Percentiles rank a stretch among this genome's conserved stretches.
Evolutionary conservation across 53 echinoderm and acorn worm genomes (phyloP).

Genomic region (Holothuria scabra): DNA sequence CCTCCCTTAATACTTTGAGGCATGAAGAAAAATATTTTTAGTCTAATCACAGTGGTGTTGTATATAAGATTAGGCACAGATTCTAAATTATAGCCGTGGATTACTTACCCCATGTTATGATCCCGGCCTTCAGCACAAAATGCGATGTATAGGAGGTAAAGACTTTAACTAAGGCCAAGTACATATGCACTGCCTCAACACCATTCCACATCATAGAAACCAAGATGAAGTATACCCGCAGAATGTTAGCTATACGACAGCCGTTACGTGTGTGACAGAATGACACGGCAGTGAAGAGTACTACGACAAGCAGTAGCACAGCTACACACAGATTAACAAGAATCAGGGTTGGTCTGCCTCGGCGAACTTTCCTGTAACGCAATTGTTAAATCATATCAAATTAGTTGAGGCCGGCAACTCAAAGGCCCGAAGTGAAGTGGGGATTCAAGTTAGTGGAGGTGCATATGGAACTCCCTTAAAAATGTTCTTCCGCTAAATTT

Average conservation of each 20-base stretch:
- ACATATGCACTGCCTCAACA: constrained; percentile 89
- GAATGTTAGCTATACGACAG: constrained; percentile 79
- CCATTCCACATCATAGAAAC: constrained; percentile 97
- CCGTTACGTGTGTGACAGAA: constrained; percentile 69
- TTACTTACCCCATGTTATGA: constrained; percentile 85
- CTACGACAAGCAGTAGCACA: constrained; percentile 66
- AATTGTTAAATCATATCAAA: no score
- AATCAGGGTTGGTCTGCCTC: constrained; percentile 88
- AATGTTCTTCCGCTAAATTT: no score
- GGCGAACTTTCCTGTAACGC: constrained; percentile 62
- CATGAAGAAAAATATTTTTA: no score
- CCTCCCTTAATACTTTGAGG: no score
- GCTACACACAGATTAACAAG: constrained; percentile 81
- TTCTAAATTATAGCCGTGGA: no score
- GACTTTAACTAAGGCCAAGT: constrained; percentile 75
- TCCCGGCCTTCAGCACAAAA: constrained; percentile 79
- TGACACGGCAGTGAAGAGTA: constrained; percentile 67
- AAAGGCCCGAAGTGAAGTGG: no score
- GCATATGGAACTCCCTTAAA: no score
- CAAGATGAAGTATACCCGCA: constrained; percentile 81
- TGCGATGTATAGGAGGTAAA: constrained; percentile 74
- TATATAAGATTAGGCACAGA: no score
- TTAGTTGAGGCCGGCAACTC: not conserved
- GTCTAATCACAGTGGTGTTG: no score
- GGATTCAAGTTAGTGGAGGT: no score